These are phyloP conservation scores for Amphiprion ocellaris DNA, from an alignment of 2,113 vertebrate species.

Conservation along the genomic window DNA sequence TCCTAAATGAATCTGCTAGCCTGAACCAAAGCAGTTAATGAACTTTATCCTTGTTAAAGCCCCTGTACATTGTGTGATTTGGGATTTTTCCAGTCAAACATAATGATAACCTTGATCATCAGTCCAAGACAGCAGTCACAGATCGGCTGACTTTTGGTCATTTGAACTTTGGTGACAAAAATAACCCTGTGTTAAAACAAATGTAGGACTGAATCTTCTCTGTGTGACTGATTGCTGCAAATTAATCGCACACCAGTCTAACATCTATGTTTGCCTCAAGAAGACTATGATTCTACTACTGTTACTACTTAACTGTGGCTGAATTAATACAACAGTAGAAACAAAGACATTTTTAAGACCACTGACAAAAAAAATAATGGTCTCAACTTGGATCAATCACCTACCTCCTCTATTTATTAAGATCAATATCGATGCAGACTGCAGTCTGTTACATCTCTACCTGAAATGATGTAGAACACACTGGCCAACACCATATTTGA, in stretches of 20 bases:
- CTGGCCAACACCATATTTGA: background rate
- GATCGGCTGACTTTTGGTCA: background rate
- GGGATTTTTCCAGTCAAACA: background rate
- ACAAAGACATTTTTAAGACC: background rate
- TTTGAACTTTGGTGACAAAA: too few species aligned
- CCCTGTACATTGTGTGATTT: slow-evolving; percentile 32
- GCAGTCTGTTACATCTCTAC: background rate
- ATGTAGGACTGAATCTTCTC: background rate
- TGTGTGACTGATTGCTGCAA: background rate
- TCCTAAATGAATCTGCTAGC: background rate
- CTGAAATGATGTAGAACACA: background rate
- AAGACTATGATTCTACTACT: background rate
- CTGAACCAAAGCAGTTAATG: slow-evolving; percentile 11
- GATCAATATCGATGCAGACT: background rate
- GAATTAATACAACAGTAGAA: background rate
- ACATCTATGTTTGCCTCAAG: background rate
- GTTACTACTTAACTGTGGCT: background rate
- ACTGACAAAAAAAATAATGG: background rate
- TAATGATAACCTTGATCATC: background rate
- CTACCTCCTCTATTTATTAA: background rate
- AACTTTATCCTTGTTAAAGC: slow-evolving; percentile 7
- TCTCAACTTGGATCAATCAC: background rate
- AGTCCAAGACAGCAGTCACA: background rate
- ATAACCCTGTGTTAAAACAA: too few species aligned
- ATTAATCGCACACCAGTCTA: background rate